Conservation (phyloP, 2,888 invertebrate species). For the Odontocolon sp. region DNA sequence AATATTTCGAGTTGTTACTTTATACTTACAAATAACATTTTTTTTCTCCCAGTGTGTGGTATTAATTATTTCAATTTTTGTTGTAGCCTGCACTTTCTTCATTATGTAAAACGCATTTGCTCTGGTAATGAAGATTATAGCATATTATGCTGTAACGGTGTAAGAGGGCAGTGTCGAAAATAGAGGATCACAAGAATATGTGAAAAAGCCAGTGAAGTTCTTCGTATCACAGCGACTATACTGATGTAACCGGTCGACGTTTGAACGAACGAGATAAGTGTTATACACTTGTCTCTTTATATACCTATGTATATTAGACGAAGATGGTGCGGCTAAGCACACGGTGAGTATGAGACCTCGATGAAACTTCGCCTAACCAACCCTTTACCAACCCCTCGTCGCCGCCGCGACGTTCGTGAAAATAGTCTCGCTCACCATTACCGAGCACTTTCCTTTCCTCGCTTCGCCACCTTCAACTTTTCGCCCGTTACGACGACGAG, state of each 20-base stretch:
- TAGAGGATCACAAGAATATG: not conserved
- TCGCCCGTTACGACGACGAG: not conserved
- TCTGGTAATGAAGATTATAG: too few relatives aligned
- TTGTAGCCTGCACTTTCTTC: too few relatives aligned
- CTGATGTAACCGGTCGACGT: not conserved
- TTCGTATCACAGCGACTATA: not conserved
- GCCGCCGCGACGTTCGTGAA: conserved; percentile 9
- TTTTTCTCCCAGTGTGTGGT: too few relatives aligned
- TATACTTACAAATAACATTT: too few relatives aligned
- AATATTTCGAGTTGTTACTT: too few relatives aligned
- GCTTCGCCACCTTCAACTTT: not conserved
- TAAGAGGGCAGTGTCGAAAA: too few relatives aligned
- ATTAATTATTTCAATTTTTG: too few relatives aligned
- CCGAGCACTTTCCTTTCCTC: not conserved
- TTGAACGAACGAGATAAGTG: not conserved
- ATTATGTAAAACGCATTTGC: too few relatives aligned
- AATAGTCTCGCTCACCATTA: conserved; percentile 32
- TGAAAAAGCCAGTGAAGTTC: not conserved
- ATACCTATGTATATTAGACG: not conserved
- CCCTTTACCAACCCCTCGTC: conserved; percentile 18
- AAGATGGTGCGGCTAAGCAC: conserved; percentile 2
- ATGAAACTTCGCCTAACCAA: conserved; percentile 21
- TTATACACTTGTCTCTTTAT: not conserved
- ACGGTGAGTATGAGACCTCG: not conserved
- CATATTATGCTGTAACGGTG: too few relatives aligned